phyloP scores from a whole-genome alignment of 1,140 invertebrate species.

The Solen grandis region DNA sequence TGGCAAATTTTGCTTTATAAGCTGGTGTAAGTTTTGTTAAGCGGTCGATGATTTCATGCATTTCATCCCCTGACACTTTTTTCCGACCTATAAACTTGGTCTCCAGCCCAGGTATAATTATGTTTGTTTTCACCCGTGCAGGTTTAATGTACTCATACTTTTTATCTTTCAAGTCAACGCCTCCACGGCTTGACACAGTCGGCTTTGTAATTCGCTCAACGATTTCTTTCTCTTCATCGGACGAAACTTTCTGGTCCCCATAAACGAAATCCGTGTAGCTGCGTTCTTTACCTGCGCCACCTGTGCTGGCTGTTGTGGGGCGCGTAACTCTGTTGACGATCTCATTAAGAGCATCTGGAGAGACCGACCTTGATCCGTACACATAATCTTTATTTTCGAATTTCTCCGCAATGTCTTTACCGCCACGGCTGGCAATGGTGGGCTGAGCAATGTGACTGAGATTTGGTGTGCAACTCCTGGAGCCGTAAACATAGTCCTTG shows the following conservation, averaged over 20 bases:
- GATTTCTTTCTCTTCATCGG: conserved; percentile 66
- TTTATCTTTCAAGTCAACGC: conserved; percentile 60
- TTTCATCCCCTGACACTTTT: conserved; percentile 57
- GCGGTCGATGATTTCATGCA: conserved; percentile 66
- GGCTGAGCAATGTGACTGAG: conserved; percentile 63
- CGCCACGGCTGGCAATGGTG: conserved; percentile 67
- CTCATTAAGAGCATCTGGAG: conserved; percentile 55
- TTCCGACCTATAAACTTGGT: conserved; percentile 64
- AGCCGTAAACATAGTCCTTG: conserved; percentile 68
- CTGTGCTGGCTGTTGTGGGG: conserved; percentile 69
- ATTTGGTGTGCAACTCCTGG: conserved; percentile 54
- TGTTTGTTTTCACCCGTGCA: conserved; percentile 64
- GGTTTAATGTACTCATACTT: conserved; percentile 65
- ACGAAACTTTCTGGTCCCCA: conserved; percentile 62
- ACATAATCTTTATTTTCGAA: conserved; percentile 68
- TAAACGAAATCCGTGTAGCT: conserved; percentile 65
- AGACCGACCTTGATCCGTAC: conserved; percentile 62
- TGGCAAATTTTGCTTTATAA: conserved; percentile 70
- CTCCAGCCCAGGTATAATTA: conserved; percentile 66
- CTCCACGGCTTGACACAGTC: conserved; percentile 66
- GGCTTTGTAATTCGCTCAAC: conserved; percentile 66
- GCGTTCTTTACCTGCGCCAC: conserved; percentile 60
- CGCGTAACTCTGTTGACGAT: conserved; percentile 65
- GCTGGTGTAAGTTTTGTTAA: conserved; percentile 71
- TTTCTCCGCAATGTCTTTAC: conserved; percentile 57